A percentile compares a stretch with the other conserved stretches of the same genome.
phyloP scores from a whole-genome alignment of 2,797 vertebrate species.

The Protosalanx chinensis region DNA sequence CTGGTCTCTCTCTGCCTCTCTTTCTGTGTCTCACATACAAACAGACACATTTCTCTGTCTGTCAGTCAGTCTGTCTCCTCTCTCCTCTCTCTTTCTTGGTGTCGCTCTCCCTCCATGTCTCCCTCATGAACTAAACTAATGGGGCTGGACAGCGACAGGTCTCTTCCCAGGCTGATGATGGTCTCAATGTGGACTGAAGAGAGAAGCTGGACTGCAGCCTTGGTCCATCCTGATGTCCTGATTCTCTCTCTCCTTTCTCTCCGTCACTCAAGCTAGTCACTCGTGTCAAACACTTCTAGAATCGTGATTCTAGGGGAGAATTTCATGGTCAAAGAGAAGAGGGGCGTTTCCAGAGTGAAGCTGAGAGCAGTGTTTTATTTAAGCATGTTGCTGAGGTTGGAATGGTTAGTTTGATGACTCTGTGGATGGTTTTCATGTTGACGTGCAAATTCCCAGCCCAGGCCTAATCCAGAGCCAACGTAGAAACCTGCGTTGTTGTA shows the following conservation, averaged over 20 bases:
- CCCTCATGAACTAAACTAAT: not conserved
- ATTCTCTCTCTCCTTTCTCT: not conserved
- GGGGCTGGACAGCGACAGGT: no score
- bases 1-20: not conserved
- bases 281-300: no score
- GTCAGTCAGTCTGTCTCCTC: not conserved
- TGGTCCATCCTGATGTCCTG: not conserved
- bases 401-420: no score
- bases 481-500: not conserved
- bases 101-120: not conserved
- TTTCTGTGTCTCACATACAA: not conserved
- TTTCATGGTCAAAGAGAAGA: not conserved
- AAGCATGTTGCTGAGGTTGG: slow-evolving; percentile 3
- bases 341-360: not conserved
- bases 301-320: not conserved
- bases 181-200: no score
- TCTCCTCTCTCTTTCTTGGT: not conserved
- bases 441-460: not conserved
- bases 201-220: no score
- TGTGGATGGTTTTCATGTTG: no score
- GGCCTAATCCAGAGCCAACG: not conserved
- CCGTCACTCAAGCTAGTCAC: not conserved
- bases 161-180: no score
- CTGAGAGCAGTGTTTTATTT: not conserved
- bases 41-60: not conserved